Percentiles rank a stretch among this genome's conserved stretches.
Conservation (phyloP, 2,113 vertebrate genomes). For the Cephalopterus ornatus region DNA sequence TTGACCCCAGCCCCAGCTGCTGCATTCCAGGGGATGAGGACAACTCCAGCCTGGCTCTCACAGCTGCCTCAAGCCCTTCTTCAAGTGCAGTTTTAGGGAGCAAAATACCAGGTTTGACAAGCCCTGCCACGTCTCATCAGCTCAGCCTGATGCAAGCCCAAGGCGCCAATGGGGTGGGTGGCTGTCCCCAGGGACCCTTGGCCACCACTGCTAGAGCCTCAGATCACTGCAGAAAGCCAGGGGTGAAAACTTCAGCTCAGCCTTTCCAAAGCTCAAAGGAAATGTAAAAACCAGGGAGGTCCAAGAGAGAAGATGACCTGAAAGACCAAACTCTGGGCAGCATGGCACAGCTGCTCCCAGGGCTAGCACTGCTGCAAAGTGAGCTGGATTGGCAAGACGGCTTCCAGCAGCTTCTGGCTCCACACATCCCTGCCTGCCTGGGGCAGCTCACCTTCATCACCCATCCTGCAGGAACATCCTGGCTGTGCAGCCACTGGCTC, state of each 20-base stretch:
- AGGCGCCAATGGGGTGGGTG: fast-evolving
- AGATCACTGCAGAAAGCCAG: background rate
- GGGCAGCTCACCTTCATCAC: background rate
- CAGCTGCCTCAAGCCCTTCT: background rate
- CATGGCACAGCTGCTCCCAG: background rate
- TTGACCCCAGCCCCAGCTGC: background rate
- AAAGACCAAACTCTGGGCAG: background rate
- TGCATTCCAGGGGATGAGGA: background rate
- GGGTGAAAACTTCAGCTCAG: background rate
- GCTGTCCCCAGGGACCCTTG: background rate
- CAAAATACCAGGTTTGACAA: background rate
- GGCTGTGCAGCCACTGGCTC: background rate
- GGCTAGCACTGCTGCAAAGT: background rate
- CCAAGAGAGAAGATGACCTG: background rate
- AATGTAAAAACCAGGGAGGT: background rate
- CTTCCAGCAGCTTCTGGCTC: background rate
- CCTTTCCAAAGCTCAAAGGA: background rate
- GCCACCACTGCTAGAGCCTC: background rate
- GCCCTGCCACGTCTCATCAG: background rate
- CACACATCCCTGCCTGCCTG: background rate
- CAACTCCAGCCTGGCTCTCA: background rate
- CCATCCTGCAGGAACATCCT: fast-evolving
- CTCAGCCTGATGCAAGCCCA: background rate
- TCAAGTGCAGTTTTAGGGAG: background rate
- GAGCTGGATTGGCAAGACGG: background rate